Base-by-base conservation (phyloP, 2,113 vertebrate genomes). In the Puntigrus tetrazona region DNA sequence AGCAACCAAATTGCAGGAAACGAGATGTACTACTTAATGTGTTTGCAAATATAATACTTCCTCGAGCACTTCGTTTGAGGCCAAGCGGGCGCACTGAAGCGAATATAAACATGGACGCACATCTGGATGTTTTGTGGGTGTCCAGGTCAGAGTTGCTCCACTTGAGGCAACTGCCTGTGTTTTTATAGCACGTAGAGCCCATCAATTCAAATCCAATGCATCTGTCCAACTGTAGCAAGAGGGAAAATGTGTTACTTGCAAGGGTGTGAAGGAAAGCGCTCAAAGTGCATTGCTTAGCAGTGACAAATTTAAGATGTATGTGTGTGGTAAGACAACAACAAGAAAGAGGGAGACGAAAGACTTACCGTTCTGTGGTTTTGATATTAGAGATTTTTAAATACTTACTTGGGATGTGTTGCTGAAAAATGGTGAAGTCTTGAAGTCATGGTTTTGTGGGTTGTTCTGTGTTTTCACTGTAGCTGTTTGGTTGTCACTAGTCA, bases 41-140 rank as follows among this genome's bases (percentile, higher is more conserved):
- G 89, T 92, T 91, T 31, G 65, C 89, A 89, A 92, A 92, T 91
- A 87, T 92, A 93, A 92, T 93, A 90, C 92, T 93, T 94, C 91
- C 92, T 91, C 31, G 61, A 89, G 87, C 91, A 89, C 87, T 92
- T 88, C 80, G 84, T 87, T 78, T 86, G 70, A 89, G 86, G 86
- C 84, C 86, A 85, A 82, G 88, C 86, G 57, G 89, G 88, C 84
- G 87, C 90, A 89, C 57, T 89, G 87, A 80, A 87, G 86, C 63
- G 83, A 87, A 86, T 86, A 89, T 92, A 90, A 91, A 91, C 86
- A 91, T 89, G 27, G 88, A 89, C 90, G 86, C 89, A 89, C 90
- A 91, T 92, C 90, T 91, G 90, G 90, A 90, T 86, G 41, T 77
- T 87, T 84, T 85, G 88, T 90, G 87, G 90, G 89, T 89, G 91